A percentile compares a stretch with the other conserved stretches of the same genome.
Evolutionary conservation across 2,113 vertebrate species (phyloP).

Genomic region (Catagonus wagneri): DNA sequence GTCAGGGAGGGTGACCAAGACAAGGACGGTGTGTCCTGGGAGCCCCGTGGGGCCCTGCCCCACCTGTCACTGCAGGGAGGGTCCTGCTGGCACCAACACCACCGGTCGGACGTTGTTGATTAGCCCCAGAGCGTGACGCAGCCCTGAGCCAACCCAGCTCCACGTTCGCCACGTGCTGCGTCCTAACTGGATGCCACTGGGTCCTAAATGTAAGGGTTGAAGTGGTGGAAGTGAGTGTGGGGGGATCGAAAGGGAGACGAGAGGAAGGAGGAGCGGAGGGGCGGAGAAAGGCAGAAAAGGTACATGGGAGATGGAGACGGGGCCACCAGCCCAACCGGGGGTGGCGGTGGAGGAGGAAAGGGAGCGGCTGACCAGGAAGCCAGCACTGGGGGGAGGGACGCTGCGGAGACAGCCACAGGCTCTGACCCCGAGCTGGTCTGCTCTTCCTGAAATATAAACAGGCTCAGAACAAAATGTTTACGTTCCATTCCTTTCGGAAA

Average conservation of each 20-base stretch:
- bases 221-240: not conserved
- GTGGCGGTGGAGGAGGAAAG: not conserved
- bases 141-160: not conserved
- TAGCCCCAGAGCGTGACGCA: not conserved
- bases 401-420: not conserved
- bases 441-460: slow-evolving; percentile 59
- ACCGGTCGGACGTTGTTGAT: not conserved
- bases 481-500: slow-evolving; percentile 39
- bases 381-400: not conserved
- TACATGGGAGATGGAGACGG: not conserved
- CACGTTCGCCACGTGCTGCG: not conserved
- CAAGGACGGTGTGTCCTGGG: not conserved
- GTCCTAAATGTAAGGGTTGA: not conserved
- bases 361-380: not conserved
- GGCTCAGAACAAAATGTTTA: slow-evolving; percentile 57
- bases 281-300: not conserved
- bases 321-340: not conserved
- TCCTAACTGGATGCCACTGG: not conserved
- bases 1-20: not conserved
- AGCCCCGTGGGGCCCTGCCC: not conserved
- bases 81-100: not conserved
- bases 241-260: not conserved
- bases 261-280: not conserved
- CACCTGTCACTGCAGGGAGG: not conserved
- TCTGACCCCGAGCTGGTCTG: not conserved